Base-by-base conservation (phyloP, 2,888 invertebrate genomes). In the Aradus depressus region DNA sequence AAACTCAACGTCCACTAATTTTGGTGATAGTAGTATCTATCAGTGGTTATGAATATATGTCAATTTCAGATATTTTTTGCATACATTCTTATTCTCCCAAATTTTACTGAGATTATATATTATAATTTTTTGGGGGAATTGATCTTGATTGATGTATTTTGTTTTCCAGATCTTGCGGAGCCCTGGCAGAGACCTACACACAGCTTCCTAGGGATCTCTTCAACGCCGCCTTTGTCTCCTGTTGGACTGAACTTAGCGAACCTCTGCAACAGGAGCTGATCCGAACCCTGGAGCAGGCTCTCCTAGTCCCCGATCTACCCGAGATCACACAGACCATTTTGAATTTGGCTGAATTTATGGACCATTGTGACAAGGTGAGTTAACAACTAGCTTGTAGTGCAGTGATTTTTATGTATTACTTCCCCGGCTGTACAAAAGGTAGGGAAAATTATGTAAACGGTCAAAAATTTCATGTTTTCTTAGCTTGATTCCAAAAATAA, bases 261-360 rank as follows among this genome's bases (percentile, higher is more conserved):
- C 72, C 77, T 0, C 80, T 86, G 51, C 89, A 92, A 57, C 76
- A 80, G 34, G 91, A 93, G 63, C 73, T 98, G 2, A 84, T 95
- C 6, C 76, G 78, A 47, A 89, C 88, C 25, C 70, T 98, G 25
- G 84, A 90, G 61, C 84, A 89, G 64, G 97, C 97, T 0, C 70
- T 98, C 5, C 81, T 82, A 53, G 90, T 93, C 0, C 90, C 91
- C 3, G 95, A 95, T 64, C 80, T 95, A 49, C 92, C 95, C 0
- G 96, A 97, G 67, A 83, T 96, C 38, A 95, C 93, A 0, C 96
- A 96, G 64, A 92, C 93, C 0, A 86, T 97, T 55, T 74, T 99
- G 12, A 98, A 98, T 71, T 72, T 99, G 56, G 96, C 96, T 0
- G 98, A 98, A 68, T 99, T 99, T 64, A 96, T 98, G 93, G 98